Percentiles rank a stretch among this genome's conserved stretches.
phyloP scores from a whole-genome alignment of 2,888 invertebrate genomes.

The Nasonia oneida region DNA sequence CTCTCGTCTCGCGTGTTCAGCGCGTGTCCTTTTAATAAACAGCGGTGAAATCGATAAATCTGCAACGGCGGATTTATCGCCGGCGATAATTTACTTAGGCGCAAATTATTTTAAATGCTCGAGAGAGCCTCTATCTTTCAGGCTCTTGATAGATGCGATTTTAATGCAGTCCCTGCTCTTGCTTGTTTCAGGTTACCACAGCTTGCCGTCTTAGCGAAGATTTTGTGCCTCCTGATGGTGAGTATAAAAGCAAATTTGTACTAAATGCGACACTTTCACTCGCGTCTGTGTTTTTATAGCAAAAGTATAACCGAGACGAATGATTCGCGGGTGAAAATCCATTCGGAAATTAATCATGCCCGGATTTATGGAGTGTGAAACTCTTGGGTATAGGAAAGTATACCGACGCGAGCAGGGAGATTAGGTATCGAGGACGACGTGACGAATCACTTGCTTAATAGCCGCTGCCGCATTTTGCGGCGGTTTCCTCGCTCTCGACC shows the following conservation, averaged over 20 bases:
- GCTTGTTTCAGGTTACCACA: slow-evolving; percentile 90
- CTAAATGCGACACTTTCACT: slow-evolving; percentile 29
- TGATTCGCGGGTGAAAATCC: background rate
- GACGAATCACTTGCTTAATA: slow-evolving; percentile 20
- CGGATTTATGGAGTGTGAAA: slow-evolving; percentile 40
- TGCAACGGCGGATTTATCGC: slow-evolving; percentile 34
- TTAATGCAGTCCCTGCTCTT: slow-evolving; percentile 52
- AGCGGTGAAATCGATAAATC: slow-evolving; percentile 53
- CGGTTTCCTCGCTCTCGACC: slow-evolving; percentile 16
- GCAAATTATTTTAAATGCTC: slow-evolving; percentile 51
- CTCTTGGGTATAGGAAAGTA: background rate
- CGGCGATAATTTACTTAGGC: background rate
- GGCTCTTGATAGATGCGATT: slow-evolving; percentile 47
- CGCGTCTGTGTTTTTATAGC: background rate
- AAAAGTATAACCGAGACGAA: background rate
- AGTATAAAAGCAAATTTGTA: slow-evolving; percentile 76
- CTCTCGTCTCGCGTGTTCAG: slow-evolving; percentile 18
- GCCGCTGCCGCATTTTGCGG: slow-evolving; percentile 33
- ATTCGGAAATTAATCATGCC: background rate
- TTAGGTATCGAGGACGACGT: slow-evolving; percentile 35
- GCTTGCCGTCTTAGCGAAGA: slow-evolving; percentile 94
- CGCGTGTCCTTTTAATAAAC: slow-evolving; percentile 39
- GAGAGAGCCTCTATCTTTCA: background rate
- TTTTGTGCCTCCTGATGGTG: slow-evolving; percentile 94
- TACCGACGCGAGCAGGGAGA: background rate